Conservation (phyloP, 2,113 vertebrate genomes). For the Chloroceryle aenea region DNA sequence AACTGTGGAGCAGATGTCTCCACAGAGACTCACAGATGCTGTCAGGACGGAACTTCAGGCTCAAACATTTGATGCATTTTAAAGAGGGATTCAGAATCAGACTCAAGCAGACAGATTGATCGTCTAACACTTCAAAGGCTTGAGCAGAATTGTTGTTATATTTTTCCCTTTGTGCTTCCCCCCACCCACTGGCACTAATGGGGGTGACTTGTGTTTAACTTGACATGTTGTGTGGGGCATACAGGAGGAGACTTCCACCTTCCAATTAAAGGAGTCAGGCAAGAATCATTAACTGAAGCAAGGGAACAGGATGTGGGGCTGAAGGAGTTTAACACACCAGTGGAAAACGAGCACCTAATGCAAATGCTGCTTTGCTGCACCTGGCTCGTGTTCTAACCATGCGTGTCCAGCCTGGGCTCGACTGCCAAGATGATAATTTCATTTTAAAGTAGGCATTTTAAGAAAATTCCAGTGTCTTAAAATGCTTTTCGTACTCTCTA, state of each 20-base stretch:
- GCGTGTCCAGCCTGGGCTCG: neutral
- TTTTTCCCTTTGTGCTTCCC: conserved; percentile 66
- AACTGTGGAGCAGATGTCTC: conserved; percentile 79
- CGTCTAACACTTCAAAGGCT: conserved; percentile 81
- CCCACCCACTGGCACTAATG: conserved; percentile 36
- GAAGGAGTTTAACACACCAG: neutral
- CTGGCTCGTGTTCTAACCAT: neutral
- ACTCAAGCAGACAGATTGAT: conserved; percentile 82
- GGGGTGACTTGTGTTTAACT: conserved; percentile 61
- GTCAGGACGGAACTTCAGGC: conserved; percentile 80
- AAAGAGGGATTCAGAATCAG: conserved; percentile 79
- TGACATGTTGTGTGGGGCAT: neutral
- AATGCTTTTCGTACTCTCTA: neutral
- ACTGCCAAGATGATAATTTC: neutral
- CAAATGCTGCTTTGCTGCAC: neutral
- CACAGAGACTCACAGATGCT: conserved; percentile 82
- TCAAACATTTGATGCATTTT: conserved; percentile 85
- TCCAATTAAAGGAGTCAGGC: conserved; percentile 26
- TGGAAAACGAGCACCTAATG: neutral
- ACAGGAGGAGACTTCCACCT: conserved; percentile 29
- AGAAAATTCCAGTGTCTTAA: conserved; percentile 9
- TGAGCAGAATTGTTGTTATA: conserved; percentile 56
- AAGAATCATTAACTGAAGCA: conserved; percentile 37
- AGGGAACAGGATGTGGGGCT: neutral
- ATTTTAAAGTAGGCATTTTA: neutral